These are phyloP conservation scores for Hofmannophila pseudospretella DNA, from an alignment of 2,888 invertebrate genomes.

Conservation along the genomic window DNA sequence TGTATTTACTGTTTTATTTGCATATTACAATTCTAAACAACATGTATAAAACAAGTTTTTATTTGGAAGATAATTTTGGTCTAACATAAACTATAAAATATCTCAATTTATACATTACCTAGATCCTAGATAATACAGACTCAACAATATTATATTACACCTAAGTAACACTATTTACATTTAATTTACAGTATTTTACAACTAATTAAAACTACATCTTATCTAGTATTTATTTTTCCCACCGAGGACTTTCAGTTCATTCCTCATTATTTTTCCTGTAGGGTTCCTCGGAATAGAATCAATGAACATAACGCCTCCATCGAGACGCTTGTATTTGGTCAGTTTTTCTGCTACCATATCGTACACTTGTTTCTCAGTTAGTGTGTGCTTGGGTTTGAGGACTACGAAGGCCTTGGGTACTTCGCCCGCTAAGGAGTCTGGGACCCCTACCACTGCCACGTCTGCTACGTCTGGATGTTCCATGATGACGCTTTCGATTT, in stretches of 20 bases:
- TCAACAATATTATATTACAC: neutral
- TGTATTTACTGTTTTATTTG: too few relatives aligned
- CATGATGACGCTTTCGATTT: constrained; percentile 87
- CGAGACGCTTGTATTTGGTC: constrained; percentile 84
- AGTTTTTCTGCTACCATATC: constrained; percentile 80
- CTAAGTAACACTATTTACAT: neutral
- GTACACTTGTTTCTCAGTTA: constrained; percentile 77
- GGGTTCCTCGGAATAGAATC: constrained; percentile 85
- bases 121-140: neutral
- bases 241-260: constrained; percentile 78
- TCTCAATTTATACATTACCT: neutral
- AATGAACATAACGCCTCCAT: constrained; percentile 83
- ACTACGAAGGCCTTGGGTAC: constrained; percentile 87
- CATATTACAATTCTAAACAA: too few relatives aligned
- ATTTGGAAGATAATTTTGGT: neutral
- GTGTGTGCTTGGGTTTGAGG: constrained; percentile 67
- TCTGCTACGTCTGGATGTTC: constrained; percentile 85
- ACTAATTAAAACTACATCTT: neutral
- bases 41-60: too few relatives aligned
- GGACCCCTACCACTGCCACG: constrained; percentile 87
- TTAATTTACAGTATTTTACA: constrained; percentile 15
- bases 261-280: constrained; percentile 86
- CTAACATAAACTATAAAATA: neutral
- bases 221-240: constrained; percentile 19
- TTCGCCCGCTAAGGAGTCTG: constrained; percentile 84